A percentile compares a stretch with the other conserved stretches of the same genome.
These are phyloP conservation scores for Pungitius pungitius DNA, from an alignment of 2,113 vertebrate species.

Conservation along the genomic window DNA sequence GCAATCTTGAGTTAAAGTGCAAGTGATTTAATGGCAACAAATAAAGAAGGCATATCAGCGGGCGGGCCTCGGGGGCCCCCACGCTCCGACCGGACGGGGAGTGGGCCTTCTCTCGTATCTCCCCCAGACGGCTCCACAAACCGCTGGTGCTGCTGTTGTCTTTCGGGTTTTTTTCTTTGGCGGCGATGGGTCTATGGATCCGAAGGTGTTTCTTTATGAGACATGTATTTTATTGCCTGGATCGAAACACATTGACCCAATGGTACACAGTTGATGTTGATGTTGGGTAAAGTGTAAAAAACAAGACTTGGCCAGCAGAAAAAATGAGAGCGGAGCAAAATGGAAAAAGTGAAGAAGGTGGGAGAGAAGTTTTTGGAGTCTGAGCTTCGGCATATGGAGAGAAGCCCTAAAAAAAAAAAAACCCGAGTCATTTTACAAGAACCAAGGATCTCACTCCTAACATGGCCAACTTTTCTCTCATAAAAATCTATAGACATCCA, in stretches of 20 bases:
- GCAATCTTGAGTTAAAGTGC: constrained; percentile 85
- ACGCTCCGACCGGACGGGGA: constrained; percentile 76
- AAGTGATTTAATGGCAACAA: constrained; percentile 88
- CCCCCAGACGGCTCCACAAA: constrained; percentile 71
- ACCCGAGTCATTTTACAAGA: constrained; percentile 69
- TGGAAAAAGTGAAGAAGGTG: constrained; percentile 24
- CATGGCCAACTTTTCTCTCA: constrained; percentile 66
- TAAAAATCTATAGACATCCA: constrained; percentile 72
- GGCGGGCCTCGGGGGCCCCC: constrained; percentile 55
- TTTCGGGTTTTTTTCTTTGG: not conserved
- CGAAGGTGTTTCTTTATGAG: constrained; percentile 28
- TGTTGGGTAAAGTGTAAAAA: constrained; percentile 32
- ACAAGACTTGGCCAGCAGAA: constrained; percentile 1
- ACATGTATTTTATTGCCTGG: constrained; percentile 2
- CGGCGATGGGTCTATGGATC: constrained; percentile 9
- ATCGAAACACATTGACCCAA: constrained; percentile 9
- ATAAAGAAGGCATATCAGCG: constrained; percentile 85
- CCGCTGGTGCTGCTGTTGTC: constrained; percentile 42
- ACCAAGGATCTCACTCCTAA: constrained; percentile 63
- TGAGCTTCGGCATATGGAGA: constrained; percentile 64
- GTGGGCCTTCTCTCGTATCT: constrained; percentile 84
- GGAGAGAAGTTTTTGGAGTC: constrained; percentile 29
- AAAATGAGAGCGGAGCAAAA: constrained; percentile 21
- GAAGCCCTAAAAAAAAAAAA: constrained; percentile 57
- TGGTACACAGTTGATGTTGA: not conserved